phyloP scores from a whole-genome alignment of 2,113 vertebrate species.

The Pelecanoides urinatrix region DNA sequence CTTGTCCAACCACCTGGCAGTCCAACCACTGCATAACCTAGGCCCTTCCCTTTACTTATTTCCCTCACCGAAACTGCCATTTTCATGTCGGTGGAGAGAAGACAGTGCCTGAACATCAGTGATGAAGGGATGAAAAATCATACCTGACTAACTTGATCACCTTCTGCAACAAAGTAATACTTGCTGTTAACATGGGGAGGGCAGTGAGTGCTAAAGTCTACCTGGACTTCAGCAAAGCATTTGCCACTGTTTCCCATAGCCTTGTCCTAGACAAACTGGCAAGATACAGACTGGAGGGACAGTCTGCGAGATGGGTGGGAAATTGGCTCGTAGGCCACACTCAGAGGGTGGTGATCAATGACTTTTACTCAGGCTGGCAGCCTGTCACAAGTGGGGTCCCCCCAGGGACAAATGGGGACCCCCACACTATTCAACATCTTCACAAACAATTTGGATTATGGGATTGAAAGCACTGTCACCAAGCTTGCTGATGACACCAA shows the following conservation, averaged over 20 bases:
- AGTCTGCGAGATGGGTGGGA: neutral
- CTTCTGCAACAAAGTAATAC: neutral
- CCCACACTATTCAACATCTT: neutral
- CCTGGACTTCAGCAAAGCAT: neutral
- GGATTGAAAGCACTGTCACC: neutral
- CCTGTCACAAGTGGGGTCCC: neutral
- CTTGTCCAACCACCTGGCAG: neutral
- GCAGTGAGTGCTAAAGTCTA: neutral
- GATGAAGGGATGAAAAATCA: neutral
- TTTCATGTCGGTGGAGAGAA: neutral
- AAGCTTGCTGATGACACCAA: neutral
- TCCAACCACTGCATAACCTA: neutral
- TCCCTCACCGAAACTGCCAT: neutral
- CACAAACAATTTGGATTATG: neutral
- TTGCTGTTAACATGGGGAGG: neutral
- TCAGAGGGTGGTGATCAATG: neutral
- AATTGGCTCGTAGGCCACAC: neutral
- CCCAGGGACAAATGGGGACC: neutral
- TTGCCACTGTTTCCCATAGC: neutral
- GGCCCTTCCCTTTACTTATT: neutral
- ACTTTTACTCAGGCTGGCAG: neutral
- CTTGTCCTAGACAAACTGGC: neutral
- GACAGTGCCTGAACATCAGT: neutral
- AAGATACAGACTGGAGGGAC: neutral
- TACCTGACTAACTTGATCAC: neutral